phyloP scores from a whole-genome alignment of 2,113 vertebrate genomes.

The Ammodytes marinus region DNA sequence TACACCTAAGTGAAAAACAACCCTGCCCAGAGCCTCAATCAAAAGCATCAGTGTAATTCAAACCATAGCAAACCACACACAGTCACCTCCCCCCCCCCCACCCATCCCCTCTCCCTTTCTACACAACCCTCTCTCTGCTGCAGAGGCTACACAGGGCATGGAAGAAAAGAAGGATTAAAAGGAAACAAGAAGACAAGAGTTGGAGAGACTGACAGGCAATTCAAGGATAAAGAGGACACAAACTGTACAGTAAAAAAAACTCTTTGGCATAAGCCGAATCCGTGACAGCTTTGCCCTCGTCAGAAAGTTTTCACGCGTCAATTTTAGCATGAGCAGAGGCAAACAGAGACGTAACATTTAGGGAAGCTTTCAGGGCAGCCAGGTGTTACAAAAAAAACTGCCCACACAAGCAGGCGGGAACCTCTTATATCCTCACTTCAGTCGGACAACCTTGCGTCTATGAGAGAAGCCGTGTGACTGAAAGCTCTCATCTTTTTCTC shows the following conservation, averaged over 20 bases:
- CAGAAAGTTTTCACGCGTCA: background rate
- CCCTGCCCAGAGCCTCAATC: constrained; percentile 68
- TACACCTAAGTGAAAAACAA: constrained; percentile 47
- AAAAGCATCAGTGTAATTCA: constrained; percentile 66
- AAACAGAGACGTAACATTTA: constrained; percentile 44
- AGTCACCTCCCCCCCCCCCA: constrained; percentile 44
- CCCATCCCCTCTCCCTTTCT: background rate
- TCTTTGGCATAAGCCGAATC: background rate
- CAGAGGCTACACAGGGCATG: constrained; percentile 15
- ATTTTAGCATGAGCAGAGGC: constrained; percentile 21
- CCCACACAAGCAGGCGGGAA: background rate
- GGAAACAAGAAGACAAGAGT: constrained; percentile 15
- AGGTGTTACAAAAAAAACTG: constrained; percentile 38
- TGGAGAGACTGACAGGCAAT: constrained; percentile 1
- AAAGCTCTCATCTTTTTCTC: constrained; percentile 55
- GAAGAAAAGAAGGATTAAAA: constrained; percentile 22
- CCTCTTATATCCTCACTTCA: constrained; percentile 35
- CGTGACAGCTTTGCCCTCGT: constrained; percentile 1
- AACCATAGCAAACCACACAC: constrained; percentile 55
- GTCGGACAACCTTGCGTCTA: constrained; percentile 26
- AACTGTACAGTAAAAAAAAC: background rate
- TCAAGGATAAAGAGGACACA: constrained; percentile 8
- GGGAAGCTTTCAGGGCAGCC: constrained; percentile 34
- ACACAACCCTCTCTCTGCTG: constrained; percentile 1
- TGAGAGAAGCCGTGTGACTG: constrained; percentile 33